Conservation (phyloP, 2,113 vertebrate genomes). For the Delphinus delphis region DNA sequence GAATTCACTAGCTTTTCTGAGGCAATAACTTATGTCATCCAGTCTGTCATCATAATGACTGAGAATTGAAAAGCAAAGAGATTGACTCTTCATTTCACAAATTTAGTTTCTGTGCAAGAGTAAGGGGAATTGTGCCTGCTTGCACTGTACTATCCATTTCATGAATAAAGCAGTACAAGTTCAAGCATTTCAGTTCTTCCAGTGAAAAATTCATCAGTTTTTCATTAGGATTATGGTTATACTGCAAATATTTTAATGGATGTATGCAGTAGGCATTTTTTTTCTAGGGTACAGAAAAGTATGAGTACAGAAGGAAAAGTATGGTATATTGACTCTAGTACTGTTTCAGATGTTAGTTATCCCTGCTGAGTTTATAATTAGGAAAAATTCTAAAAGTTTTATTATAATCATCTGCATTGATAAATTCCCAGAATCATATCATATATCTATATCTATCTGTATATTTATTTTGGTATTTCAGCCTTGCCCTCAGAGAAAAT, state of each 20-base stretch:
- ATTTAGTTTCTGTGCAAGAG: neutral
- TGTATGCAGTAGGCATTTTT: neutral
- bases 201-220: neutral
- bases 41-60: neutral
- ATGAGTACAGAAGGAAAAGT: neutral
- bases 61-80: neutral
- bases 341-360: neutral
- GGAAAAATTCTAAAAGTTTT: neutral
- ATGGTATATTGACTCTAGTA: neutral
- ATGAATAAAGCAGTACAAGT: conserved; percentile 16
- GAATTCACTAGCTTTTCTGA: neutral
- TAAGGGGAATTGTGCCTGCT: neutral
- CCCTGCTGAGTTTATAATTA: neutral
- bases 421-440: neutral
- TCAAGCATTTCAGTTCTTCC: neutral
- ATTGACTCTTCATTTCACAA: conserved; percentile 9
- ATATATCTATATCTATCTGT: neutral
- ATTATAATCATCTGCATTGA: neutral
- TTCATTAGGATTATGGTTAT: neutral
- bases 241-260: neutral
- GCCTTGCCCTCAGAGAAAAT: neutral
- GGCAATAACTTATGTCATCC: neutral
- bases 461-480: neutral
- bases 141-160: neutral
- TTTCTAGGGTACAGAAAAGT: neutral